Base-by-base conservation (phyloP, 2,797 vertebrate genomes). In the Spinibarbus caldwelli region DNA sequence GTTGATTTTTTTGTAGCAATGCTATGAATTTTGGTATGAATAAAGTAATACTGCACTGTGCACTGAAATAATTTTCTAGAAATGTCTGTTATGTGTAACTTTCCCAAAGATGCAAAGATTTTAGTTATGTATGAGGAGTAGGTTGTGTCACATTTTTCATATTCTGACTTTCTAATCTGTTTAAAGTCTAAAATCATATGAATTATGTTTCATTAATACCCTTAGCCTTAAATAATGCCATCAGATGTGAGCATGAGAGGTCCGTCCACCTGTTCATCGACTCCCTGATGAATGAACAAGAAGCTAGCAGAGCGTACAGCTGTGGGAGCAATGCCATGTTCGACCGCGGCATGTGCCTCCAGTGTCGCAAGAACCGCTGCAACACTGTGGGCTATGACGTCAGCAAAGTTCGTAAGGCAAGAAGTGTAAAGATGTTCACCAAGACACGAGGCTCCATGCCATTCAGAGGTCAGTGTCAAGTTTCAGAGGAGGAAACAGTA, bases 231-330 rank as follows among this genome's bases (percentile, higher is more conserved):
- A 96, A 95, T 2, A 96, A 99, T 26, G 95, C 97, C 1, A 94
- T 98, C 36, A 99, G 97, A 86, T 99, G 98, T 36, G 97, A 97
- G 83, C 98, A 99, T 0, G 98, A 99, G 89, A 95, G 97, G 34
- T 98, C 98, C 7, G 93, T 99, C 90, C 97, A 97, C 87, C 96
- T 99, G 80, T 99, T 99, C 92, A 99, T 99, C 4, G 98, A 99
- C 93, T 99, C 98, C 0, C 95, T 99, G 66, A 90, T 99, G 83
- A 95, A 98, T 5, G 92, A 96, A 86, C 95, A 95, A 87, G 95
- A 97, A 12, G 95, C 95, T 2, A 95, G 94, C 88, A 94, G 93
- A 91, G 98, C 97, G 0, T 99, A 98, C 89, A 95, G 97, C 47
- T 99, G 98, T 21, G 94, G 94, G 85, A 97, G 96, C 72, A 96